Base-by-base conservation (phyloP, 2,113 vertebrate species). In the Onychostoma macrolepis region DNA sequence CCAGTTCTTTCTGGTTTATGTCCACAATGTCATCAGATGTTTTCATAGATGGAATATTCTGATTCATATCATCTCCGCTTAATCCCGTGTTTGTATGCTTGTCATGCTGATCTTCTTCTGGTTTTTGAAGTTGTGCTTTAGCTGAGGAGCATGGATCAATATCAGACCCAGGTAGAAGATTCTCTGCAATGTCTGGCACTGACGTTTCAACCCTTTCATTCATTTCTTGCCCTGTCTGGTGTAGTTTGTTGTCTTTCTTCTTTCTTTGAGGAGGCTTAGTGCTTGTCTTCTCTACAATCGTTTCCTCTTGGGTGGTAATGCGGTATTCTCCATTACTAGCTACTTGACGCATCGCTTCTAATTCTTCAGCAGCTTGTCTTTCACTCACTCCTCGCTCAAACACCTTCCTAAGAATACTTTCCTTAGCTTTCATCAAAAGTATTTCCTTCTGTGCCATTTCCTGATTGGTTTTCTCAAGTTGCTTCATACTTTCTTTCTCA, bases 321-420 rank as follows among this genome's bases (percentile, higher is more conserved):
- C 30, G 87, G 38, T 56, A 61, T 74, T 93, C 92, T 86, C 90
- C 92, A 88, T 88, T 94, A 63, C 79, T 88, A 15, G 82, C 84
- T 36, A 91, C 93, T 9, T 91, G 94, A 30, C 91, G 91, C 41
- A 95, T 83, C 0, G 90, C 91, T 84, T 93, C 88, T 80, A 95
- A 91, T 88, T 95, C 93, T 58, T 94, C 92, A 0, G 93, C 94
- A 28, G 93, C 93, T 87, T 94, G 92, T 77, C 92, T 95, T 33
- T 94, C 93, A 38, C 91, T 94, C 75, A 94, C 91, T 26, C 92
- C 93, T 67, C 88, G 92, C 84, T 95, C 92, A 90, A 94, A 95
- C 53, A 95, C 95, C 85, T 96, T 95, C 86, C 92, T 94, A 7
- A 94, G 89, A 58, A 95, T 93, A 21, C 94, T 94, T 81, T 95